Evolutionary conservation across 2,888 invertebrate genomes (phyloP).

Genomic region (Agonopterix arenella): DNA sequence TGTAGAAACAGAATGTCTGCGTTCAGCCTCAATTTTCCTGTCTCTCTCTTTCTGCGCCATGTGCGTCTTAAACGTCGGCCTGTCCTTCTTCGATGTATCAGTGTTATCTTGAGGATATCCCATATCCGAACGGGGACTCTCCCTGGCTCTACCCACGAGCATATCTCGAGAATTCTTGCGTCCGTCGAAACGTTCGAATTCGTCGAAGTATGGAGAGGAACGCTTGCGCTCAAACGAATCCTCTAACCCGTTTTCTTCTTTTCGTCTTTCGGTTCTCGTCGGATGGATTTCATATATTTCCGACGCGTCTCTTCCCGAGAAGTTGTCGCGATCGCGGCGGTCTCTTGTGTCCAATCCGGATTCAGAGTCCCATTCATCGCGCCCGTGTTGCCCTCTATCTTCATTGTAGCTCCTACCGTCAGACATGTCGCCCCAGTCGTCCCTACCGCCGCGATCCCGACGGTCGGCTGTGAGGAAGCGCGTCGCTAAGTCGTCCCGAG

Average conservation of each 20-base stretch:
- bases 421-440: slow-evolving; percentile 68
- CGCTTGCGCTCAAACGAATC: slow-evolving; percentile 54
- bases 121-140: slow-evolving; percentile 63
- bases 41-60: slow-evolving; percentile 82
- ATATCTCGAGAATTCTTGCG: slow-evolving; percentile 71
- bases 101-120: slow-evolving; percentile 47
- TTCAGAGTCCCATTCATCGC: slow-evolving; percentile 71
- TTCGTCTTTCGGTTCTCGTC: slow-evolving; percentile 46
- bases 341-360: slow-evolving; percentile 50
- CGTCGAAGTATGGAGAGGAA: slow-evolving; percentile 56
- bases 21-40: slow-evolving; percentile 80
- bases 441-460: slow-evolving; percentile 43
- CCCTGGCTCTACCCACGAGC: slow-evolving; percentile 63
- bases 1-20: slow-evolving; percentile 86
- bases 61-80: slow-evolving; percentile 84
- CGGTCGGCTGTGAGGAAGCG: slow-evolving; percentile 62
- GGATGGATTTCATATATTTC: slow-evolving; percentile 69
- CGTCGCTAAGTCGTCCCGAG: slow-evolving; percentile 58
- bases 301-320: slow-evolving; percentile 61
- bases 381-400: slow-evolving; percentile 43
- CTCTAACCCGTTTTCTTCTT: slow-evolving; percentile 54
- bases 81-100: slow-evolving; percentile 58
- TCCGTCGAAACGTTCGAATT: slow-evolving; percentile 65
- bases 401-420: slow-evolving; percentile 50
- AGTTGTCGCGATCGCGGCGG: slow-evolving; percentile 52